Evolutionary conservation across 2,888 invertebrate species (phyloP).

Genomic region (Sinelater perroti): DNA sequence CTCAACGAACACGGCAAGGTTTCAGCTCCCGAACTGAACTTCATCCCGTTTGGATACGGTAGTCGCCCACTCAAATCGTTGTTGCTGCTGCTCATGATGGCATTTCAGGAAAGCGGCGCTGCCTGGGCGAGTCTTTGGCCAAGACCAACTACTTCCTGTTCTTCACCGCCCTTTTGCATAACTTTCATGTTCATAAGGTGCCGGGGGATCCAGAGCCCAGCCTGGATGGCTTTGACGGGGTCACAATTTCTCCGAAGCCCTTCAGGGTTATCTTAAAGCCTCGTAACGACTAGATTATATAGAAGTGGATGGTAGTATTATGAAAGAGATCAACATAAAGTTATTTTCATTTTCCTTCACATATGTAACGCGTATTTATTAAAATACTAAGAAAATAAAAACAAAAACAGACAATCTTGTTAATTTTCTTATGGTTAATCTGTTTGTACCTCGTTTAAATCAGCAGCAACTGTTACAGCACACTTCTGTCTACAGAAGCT

Average conservation of each 20-base stretch:
- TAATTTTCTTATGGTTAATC: no score
- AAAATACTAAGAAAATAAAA: no score
- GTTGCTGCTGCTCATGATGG: not conserved
- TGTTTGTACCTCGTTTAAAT: no score
- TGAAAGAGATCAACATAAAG: no score
- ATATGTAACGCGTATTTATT: no score
- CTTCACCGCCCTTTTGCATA: conserved; percentile 68
- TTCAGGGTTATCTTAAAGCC: conserved; percentile 49
- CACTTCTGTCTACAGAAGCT: no score
- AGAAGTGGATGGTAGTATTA: no score
- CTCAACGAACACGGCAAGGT: conserved; percentile 64
- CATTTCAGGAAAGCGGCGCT: conserved; percentile 68
- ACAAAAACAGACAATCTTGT: no score
- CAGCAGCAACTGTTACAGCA: no score
- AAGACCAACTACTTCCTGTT: conserved; percentile 69
- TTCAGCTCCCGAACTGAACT: conserved; percentile 62
- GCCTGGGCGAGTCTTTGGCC: conserved; percentile 71
- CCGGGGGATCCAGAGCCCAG: conserved; percentile 40
- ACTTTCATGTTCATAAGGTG: conserved; percentile 59
- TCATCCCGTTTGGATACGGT: conserved; percentile 76
- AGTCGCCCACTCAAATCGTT: conserved; percentile 18
- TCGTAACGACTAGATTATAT: conserved; percentile 33
- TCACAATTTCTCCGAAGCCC: conserved; percentile 57
- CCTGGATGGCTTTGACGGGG: conserved; percentile 53
- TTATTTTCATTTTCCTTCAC: no score